These are phyloP conservation scores for Andrena chrysosceles DNA, from an alignment of 2,888 invertebrate species.

Conservation along the genomic window DNA sequence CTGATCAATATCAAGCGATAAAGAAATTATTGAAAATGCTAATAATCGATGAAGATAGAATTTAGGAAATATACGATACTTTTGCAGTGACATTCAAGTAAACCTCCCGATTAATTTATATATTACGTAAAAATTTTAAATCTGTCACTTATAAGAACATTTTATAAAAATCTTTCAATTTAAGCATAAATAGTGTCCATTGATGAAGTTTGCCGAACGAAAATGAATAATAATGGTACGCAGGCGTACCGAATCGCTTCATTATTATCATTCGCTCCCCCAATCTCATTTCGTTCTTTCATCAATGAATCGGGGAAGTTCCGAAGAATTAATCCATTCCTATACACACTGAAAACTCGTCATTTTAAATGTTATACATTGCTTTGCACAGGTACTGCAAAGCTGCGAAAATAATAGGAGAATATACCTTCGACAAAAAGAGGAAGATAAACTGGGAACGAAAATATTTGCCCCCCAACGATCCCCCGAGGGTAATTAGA, in stretches of 20 bases:
- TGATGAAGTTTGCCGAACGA: conserved; percentile 6
- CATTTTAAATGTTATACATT: conserved; percentile 46
- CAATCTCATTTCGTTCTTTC: conserved; percentile 24
- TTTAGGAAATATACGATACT: conserved; percentile 10
- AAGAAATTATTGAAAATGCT: not conserved
- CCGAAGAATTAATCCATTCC: conserved; percentile 45
- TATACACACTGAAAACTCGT: conserved; percentile 54
- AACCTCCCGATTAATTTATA: conserved; percentile 10
- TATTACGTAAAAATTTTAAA: conserved; percentile 38
- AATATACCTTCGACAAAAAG: conserved; percentile 43
- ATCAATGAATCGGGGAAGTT: conserved; percentile 20
- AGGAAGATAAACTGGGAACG: conserved; percentile 54
- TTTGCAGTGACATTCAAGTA: conserved; percentile 12
- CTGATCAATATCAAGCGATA: not conserved
- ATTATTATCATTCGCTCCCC: conserved; percentile 31
- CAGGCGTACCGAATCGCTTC: conserved; percentile 10
- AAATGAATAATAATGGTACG: conserved; percentile 25
- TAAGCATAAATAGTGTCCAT: conserved; percentile 46
- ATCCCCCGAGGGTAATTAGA: conserved; percentile 37
- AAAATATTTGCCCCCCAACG: conserved; percentile 32
- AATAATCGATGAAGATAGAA: conserved; percentile 3
- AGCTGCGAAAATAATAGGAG: conserved; percentile 56
- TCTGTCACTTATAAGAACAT: conserved; percentile 37
- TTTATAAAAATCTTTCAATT: conserved; percentile 46
- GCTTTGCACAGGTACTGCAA: conserved; percentile 56